phyloP scores from a whole-genome alignment of 35 echinoderm and acorn worm genomes.

The Ptychodera flava region DNA sequence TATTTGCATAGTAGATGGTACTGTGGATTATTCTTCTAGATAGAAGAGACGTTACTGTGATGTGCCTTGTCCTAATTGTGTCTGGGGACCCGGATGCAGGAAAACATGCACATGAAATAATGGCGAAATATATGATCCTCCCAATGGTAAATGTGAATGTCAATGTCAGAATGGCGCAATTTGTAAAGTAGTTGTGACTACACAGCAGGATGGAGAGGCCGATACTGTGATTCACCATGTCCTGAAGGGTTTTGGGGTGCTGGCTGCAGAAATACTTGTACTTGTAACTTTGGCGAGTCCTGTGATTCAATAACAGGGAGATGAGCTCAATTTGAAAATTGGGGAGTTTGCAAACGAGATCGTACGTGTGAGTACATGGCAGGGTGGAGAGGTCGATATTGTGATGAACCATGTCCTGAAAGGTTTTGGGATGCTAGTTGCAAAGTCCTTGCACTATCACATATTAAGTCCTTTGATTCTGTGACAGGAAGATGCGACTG shows the following conservation, averaged over 20 bases:
- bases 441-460: no score
- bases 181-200: no score
- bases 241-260: no score
- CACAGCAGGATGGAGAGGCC: no score
- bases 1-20: not conserved
- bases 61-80: not conserved
- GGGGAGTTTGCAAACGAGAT: not conserved
- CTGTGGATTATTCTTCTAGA: not conserved
- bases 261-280: slow-evolving; percentile 14
- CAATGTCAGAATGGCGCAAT: no score
- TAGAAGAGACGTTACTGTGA: slow-evolving; percentile 1
- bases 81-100: slow-evolving; percentile 9
- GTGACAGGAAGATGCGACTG: not conserved
- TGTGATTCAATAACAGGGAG: slow-evolving; percentile 22
- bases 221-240: no score
- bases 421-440: no score
- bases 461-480: slow-evolving; percentile 20
- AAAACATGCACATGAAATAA: slow-evolving; percentile 21
- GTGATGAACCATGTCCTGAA: no score
- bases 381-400: no score
- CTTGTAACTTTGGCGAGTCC: slow-evolving; percentile 38
- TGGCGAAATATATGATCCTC: not conserved
- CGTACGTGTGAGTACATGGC: no score
- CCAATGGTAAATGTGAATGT: not conserved
- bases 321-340: slow-evolving; percentile 3